Conservation (phyloP, 37 sponge, comb jelly and placozoan genomes). For the Dysidea cf. avara region DNA sequence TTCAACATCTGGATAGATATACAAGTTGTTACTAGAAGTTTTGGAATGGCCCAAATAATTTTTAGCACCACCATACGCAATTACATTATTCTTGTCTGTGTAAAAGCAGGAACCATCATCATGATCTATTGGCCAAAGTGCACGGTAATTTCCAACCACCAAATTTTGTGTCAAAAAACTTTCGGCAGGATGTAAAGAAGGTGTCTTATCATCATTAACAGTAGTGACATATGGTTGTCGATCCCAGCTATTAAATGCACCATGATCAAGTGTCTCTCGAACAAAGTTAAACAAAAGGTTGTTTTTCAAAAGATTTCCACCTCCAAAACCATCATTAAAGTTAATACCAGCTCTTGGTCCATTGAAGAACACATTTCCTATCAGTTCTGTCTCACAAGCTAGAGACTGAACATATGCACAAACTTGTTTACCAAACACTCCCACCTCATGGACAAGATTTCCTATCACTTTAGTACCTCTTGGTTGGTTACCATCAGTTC, state of each 20-base stretch:
- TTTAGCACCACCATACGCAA: constrained; percentile 55
- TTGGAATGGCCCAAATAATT: constrained; percentile 65
- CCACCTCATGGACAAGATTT: no score
- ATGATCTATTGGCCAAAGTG: constrained; percentile 59
- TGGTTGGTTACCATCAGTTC: no score
- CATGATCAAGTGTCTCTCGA: constrained; percentile 73
- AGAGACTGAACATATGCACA: no score
- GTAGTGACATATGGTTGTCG: no score
- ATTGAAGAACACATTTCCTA: no score
- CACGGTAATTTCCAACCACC: constrained; percentile 56
- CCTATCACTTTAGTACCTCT: no score
- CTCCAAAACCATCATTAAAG: no score
- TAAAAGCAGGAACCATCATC: constrained; percentile 76
- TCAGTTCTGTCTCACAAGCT: no score
- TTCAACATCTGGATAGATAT: constrained; percentile 53
- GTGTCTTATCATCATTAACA: constrained; percentile 26
- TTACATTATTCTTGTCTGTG: constrained; percentile 48
- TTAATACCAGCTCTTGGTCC: no score
- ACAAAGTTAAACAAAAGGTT: constrained; percentile 68
- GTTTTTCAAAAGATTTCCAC: no score
- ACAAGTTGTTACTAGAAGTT: constrained; percentile 31
- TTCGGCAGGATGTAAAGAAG: constrained; percentile 28
- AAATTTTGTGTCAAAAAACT: constrained; percentile 50
- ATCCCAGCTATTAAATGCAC: constrained; percentile 76
- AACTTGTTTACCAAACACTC: no score